Evolutionary conservation across 2,113 vertebrate genomes (phyloP), one percentile per base, ranked within the genome.

Genomic region (Halichoerus grypus): DNA sequence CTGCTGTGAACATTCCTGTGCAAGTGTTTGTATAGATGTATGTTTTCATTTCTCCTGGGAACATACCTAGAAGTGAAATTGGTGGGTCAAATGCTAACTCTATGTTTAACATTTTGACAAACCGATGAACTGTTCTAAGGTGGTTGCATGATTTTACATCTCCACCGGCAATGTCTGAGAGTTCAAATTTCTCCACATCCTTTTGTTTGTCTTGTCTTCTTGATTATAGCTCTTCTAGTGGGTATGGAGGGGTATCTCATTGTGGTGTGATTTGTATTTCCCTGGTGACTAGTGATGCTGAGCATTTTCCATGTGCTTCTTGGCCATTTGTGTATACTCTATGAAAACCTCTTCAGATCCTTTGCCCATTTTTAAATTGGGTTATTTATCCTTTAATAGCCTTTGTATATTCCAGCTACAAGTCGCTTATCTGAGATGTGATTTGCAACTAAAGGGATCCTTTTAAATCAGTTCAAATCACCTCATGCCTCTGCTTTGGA

Each of bases 321-420:
- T 67, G 90, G 49, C 53, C 63, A 80, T 51, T 80, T 15, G 49
- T 74, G n/a, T 57, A 13, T 55, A 46, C 33, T 94, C 65, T 59
- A 59, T 39, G 72, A 84, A 81, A 65, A 81, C n/a, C 31, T 65
- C 1, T 80, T 90, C 13, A 82, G 83, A 69, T 28, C 72, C 24
- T 86, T 69, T 33, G 33, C 24, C 42, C 13, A 61, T 49, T 88
- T 91, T 28, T 79, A n/a, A 89, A 72, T 53, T 87, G 42, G 42
- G n/a, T 71, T 57, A 80, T 84, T 88, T 76, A 79, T 61, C n/a
- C 83, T 93, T 94, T 69, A n/a, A 67, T 59, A 36, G 26, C 76
- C 71, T 83, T 74, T 74, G 18, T 42, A 53, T 67, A 85, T 85
- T 79, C 55, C 33, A 96, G 71, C 77, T 63, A n/a, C 33, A 92